phyloP scores from a whole-genome alignment of 1,140 invertebrate genomes.

The Polypedilum pembai region DNA sequence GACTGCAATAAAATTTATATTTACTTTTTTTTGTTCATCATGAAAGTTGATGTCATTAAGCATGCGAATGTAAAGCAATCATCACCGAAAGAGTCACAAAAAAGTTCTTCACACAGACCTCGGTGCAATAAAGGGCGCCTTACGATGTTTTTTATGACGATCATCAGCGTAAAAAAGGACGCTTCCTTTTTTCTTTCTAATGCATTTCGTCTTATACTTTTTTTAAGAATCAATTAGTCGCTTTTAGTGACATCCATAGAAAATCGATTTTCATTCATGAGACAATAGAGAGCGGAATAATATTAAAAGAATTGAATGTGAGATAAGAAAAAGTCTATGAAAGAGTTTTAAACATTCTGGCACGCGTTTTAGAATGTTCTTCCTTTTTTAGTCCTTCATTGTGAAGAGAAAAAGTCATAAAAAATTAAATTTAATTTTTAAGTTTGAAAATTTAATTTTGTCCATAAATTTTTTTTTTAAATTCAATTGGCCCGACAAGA shows the following conservation, averaged over 20 bases:
- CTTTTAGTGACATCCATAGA: conserved; percentile 26
- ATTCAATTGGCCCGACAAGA: too few relatives aligned
- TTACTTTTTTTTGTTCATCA: not conserved
- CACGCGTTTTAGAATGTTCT: conserved; percentile 14
- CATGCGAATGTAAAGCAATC: not conserved
- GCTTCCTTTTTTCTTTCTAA: not conserved
- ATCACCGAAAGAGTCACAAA: not conserved
- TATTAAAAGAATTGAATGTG: not conserved
- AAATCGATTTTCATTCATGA: conserved; percentile 23
- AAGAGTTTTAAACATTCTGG: not conserved
- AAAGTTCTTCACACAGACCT: not conserved
- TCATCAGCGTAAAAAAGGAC: conserved; percentile 21
- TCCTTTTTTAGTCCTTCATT: not conserved
- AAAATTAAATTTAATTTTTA: too few relatives aligned
- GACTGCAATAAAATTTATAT: too few relatives aligned
- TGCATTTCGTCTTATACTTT: not conserved
- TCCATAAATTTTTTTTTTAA: too few relatives aligned
- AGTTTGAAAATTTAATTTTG: too few relatives aligned
- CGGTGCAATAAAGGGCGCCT: not conserved
- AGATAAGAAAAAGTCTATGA: not conserved
- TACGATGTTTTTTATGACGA: conserved; percentile 1
- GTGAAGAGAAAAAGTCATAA: too few relatives aligned
- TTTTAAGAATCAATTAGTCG: conserved; percentile 27
- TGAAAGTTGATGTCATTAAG: not conserved
- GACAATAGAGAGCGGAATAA: not conserved